A percentile compares a stretch with the other conserved stretches of the same genome.
Conservation (phyloP, 1,140 invertebrate species). For the Venturia canescens region DNA sequence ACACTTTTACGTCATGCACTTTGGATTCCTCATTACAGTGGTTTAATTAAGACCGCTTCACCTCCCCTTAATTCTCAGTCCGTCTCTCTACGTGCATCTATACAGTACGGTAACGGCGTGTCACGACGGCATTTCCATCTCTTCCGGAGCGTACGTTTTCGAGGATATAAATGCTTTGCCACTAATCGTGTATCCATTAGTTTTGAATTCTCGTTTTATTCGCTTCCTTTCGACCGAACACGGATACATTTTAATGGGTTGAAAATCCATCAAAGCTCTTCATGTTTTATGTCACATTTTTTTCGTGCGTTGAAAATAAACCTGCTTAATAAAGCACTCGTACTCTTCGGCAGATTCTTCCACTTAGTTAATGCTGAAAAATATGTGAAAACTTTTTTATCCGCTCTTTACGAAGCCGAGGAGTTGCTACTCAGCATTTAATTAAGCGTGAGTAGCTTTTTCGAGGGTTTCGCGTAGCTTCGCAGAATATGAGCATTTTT, state of each 20-base stretch:
- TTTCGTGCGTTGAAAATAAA: not conserved
- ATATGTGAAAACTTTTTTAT: too few species aligned
- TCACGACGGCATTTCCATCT: not conserved
- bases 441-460: too few species aligned
- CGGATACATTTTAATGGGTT: not conserved
- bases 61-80: not conserved
- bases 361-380: not conserved
- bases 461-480: too few species aligned
- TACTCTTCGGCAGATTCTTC: not conserved
- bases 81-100: not conserved
- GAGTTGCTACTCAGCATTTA: too few species aligned
- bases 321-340: not conserved
- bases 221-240: not conserved
- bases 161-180: not conserved
- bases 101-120: not conserved
- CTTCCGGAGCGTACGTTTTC: not conserved
- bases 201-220: not conserved
- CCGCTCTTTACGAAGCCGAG: too few species aligned
- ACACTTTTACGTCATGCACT: constrained; percentile 4
- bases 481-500: too few species aligned
- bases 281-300: not conserved
- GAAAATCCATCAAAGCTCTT: too few species aligned
- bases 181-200: not conserved
- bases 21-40: not conserved
- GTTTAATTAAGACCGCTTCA: not conserved